Evolutionary conservation across 2,797 vertebrate genomes (phyloP), one percentile per base, ranked within the genome.

Genomic region (Tadarida brasiliensis): DNA sequence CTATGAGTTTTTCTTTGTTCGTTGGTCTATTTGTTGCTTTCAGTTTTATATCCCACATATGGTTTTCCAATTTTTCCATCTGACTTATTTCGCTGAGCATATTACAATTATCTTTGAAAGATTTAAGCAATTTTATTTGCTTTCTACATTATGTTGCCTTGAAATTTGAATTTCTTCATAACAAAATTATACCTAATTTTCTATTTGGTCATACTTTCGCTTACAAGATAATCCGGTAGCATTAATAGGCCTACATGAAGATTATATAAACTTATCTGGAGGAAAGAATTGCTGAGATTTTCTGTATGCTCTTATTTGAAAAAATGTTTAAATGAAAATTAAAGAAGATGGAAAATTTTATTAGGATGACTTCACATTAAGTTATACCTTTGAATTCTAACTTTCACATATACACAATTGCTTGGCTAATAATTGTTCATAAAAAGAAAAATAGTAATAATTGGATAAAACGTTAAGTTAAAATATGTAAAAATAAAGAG

Each of bases 61-160:
- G 24, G 24, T 47, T 47, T 47, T 73, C 14, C 44, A 26, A 15
- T 73, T 71, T 71, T 71, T 71, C 12, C 39, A 44, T 44, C 39
- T 73, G 39, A 73, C 39, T 73, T 47, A 47, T 24, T 73, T 73
- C 39, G 44, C 70, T 73, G 24, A 73, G 70, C 70, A 73, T 16
- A 73, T 44, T 16, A 47, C 28, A 81, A 4, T 16, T 92, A 65
- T 94, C 51, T 84, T 74, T 88, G 56, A 17, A 49, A 11, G 33
- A 87, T 81, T 47, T 74, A 81, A 68, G 4, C 3, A 47, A 82
- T n/a, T 68, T 54, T 54, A 78, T 87, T 95, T 87, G 19, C 30
- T 82, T 87, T 82, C n/a, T 76, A 68, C 73, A 92, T 68, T 92
- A 54, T 17, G 16, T 81, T 90, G 39, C n/a, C 67, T 85, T 81